Conservation (phyloP, 2,888 invertebrate genomes). For the Agapetus fuscipes region DNA sequence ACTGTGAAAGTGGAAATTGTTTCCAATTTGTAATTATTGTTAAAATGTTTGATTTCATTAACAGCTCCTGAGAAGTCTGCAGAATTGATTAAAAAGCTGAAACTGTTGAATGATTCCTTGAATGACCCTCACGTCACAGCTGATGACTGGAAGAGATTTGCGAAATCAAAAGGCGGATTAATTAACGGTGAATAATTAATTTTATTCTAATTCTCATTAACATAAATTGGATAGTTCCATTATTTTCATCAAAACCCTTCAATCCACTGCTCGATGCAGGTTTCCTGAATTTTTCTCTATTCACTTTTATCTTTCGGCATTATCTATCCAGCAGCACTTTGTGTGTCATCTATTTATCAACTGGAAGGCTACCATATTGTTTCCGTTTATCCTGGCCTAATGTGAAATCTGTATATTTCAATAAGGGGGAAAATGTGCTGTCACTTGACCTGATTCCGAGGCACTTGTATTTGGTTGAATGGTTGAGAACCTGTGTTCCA, state of each 20-base stretch:
- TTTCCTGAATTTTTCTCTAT: too few species aligned
- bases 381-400: too few species aligned
- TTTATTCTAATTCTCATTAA: not conserved
- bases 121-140: conserved; percentile 37
- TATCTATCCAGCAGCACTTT: too few species aligned
- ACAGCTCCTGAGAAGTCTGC: conserved; percentile 50
- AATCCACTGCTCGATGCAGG: too few species aligned
- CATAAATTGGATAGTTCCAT: not conserved
- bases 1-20: not conserved
- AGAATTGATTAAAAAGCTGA: conserved; percentile 51
- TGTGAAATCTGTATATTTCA: too few species aligned
- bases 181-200: conserved; percentile 47
- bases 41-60: conserved; percentile 10
- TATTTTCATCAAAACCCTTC: not conserved
- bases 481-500: too few species aligned
- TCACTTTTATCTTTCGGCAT: too few species aligned
- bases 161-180: conserved; percentile 56
- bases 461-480: too few species aligned
- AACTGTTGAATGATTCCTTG: conserved; percentile 49
- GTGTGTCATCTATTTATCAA: too few species aligned
- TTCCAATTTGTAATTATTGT: not conserved
- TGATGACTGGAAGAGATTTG: conserved; percentile 50
- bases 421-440: too few species aligned
- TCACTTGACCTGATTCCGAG: too few species aligned
- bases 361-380: too few species aligned